phyloP scores from a whole-genome alignment of 2,113 vertebrate genomes.

The Siniperca chuatsi region DNA sequence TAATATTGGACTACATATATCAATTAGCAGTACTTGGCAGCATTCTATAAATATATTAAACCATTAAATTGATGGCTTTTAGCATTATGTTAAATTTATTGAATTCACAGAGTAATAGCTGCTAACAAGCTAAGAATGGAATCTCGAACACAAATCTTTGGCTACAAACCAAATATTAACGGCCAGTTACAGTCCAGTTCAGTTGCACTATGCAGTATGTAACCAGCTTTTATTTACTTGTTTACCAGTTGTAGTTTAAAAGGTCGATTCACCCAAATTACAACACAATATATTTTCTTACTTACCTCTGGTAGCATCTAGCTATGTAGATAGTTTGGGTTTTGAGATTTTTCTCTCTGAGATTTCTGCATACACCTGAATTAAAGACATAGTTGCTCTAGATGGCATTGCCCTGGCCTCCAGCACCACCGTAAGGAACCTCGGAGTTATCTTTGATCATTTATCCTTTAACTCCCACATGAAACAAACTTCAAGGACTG shows the following conservation, averaged over 20 bases:
- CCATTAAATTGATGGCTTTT: too few relatives aligned
- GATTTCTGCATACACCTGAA: too few relatives aligned
- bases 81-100: not conserved
- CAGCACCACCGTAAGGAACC: too few relatives aligned
- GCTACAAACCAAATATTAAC: too few relatives aligned
- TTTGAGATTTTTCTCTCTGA: too few relatives aligned
- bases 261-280: not conserved
- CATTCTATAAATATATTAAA: not conserved
- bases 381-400: too few relatives aligned
- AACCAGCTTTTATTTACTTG: not conserved
- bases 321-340: not conserved
- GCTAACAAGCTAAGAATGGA: not conserved
- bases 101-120: not conserved
- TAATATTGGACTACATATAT: not conserved
- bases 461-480: too few relatives aligned
- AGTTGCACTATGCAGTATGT: not conserved
- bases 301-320: not conserved
- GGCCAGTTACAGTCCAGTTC: not conserved
- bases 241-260: not conserved
- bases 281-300: not conserved
- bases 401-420: too few relatives aligned
- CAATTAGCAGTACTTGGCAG: not conserved
- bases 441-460: too few relatives aligned
- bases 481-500: too few relatives aligned
- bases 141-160: not conserved